These are phyloP conservation scores for Archaeoteleia sp. DNA, from an alignment of 2,888 invertebrate species.

Conservation along the genomic window DNA sequence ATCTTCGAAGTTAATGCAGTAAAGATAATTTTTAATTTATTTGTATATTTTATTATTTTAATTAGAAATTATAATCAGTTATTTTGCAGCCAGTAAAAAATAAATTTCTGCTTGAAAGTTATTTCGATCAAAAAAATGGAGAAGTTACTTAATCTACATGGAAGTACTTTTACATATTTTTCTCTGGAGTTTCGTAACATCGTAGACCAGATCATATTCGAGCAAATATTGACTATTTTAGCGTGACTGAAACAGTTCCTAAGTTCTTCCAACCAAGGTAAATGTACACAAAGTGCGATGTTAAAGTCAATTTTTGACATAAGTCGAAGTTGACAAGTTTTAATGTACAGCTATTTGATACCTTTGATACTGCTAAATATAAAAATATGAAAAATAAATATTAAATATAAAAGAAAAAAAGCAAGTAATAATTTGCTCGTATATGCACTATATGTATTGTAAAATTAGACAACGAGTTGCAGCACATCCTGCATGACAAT, in stretches of 20 bases:
- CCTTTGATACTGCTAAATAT: too few species aligned
- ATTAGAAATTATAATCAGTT: background rate
- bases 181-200: slow-evolving; percentile 14
- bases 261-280: slow-evolving; percentile 16
- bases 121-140: background rate
- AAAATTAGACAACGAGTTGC: slow-evolving; percentile 28
- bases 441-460: slow-evolving; percentile 25
- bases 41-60: too few species aligned
- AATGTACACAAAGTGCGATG: slow-evolving; percentile 16
- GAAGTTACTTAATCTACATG: background rate
- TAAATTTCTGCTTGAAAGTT: too few species aligned
- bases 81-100: too few species aligned
- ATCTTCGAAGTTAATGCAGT: too few species aligned
- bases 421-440: slow-evolving; percentile 23
- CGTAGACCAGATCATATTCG: slow-evolving; percentile 20
- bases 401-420: slow-evolving; percentile 5
- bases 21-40: too few species aligned
- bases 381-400: too few species aligned
- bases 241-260: slow-evolving; percentile 25
- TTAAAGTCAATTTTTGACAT: slow-evolving; percentile 18
- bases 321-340: slow-evolving; percentile 9
- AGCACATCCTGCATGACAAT: slow-evolving; percentile 33
- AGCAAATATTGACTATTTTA: slow-evolving; percentile 29
- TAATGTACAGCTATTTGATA: background rate
- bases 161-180: slow-evolving; percentile 13